Percentiles rank a stretch among this genome's conserved stretches.
Conservation (phyloP, 2,888 invertebrate species). For the Stenurella melanura region DNA sequence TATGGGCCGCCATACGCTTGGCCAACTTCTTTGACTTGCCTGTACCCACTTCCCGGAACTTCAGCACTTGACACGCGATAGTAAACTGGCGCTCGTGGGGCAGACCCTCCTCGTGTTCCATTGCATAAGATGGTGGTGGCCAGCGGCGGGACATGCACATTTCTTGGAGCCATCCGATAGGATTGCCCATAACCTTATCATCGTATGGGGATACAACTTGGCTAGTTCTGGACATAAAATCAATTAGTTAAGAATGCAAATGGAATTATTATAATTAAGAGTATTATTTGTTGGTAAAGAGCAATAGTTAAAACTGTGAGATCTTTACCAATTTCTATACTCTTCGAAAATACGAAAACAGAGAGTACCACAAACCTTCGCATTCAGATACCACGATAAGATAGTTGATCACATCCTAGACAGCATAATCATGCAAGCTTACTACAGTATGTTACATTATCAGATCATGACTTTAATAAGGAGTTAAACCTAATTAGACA, state of each 20-base stretch:
- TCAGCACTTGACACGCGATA: conserved; percentile 91
- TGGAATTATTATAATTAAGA: no score
- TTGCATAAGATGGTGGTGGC: conserved; percentile 96
- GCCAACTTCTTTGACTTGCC: conserved; percentile 98
- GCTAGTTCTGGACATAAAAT: conserved; percentile 62
- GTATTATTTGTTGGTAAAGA: no score
- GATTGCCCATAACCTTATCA: conserved; percentile 92
- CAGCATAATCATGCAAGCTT: no score
- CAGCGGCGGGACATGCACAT: conserved; percentile 97
- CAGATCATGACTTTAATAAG: no score
- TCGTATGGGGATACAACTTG: conserved; percentile 80
- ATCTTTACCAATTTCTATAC: no score
- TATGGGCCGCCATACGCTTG: conserved; percentile 95
- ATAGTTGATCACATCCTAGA: no score
- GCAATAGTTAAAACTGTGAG: no score
- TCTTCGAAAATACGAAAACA: no score
- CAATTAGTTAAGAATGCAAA: neutral
- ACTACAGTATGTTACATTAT: no score
- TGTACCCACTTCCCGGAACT: conserved; percentile 88
- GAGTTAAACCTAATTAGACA: no score
- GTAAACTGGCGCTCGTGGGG: conserved; percentile 97
- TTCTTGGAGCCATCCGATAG: conserved; percentile 96
- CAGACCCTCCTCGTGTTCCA: conserved; percentile 89
- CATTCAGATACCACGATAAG: no score
- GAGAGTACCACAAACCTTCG: no score